Base-by-base conservation (phyloP, 2,888 invertebrate genomes). In the Mycalesis mineus region DNA sequence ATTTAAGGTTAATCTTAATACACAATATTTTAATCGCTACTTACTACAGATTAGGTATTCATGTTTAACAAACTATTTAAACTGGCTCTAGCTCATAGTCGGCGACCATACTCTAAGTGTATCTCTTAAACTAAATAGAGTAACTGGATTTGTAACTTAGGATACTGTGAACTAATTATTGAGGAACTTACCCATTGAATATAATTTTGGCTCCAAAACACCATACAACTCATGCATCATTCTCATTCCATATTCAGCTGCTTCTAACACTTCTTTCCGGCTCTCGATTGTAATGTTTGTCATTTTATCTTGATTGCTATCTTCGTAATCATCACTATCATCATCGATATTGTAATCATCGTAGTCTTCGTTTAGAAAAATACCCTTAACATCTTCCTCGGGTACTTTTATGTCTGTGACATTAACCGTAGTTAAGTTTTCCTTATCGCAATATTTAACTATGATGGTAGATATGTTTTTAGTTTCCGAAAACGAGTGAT, bases 181-280 rank as follows among this genome's bases (percentile, higher is more conserved):
- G n/a, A n/a, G n/a, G 5, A 45, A 49, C 90, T 89, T 72, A 94
- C 94, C 94, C 92, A 93, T 91, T 40, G 92, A 91, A 77, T 93
- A 94, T 14, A 94, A 84, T 64, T 91, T 89, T 0, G 94, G 94
- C 70, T 95, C 95, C 68, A 92, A 89, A 54, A 92, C 88, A 33
- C 90, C 86, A 67, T 92, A 92, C 15, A 95, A 77, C 57, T 94
- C 91, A 64, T 92, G 91, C 91, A 94, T 93, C 62, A 91, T 92
- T 65, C 91, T 87, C 71, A 95, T 84, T 2, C 94, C 94, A 68
- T 91, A 92, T 66, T 92, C 91, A 2, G 92, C 91, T n/a, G 94
- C 94, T 73, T 92, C 92, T 59, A 92, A 78, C n/a, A 94, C 78
- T 65, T 92, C 92, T 60, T 72, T 83, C 54, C 79, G 80, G 60